Base-by-base conservation (phyloP, 2,113 vertebrate genomes). In the Leucosticte australis region DNA sequence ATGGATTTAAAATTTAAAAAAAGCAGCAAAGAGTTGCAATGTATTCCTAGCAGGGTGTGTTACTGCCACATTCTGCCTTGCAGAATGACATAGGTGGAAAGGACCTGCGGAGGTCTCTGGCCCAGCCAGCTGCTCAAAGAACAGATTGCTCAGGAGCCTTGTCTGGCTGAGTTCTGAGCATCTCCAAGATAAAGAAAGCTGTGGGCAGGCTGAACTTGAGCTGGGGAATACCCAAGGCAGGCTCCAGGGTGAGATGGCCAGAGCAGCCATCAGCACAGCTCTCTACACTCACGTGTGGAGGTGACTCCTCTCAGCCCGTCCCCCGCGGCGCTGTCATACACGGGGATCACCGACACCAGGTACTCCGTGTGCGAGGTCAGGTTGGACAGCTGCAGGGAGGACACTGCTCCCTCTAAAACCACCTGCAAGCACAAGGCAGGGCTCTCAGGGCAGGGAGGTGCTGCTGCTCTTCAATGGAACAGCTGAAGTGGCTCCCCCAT, bases 351-450 rank as follows among this genome's bases (percentile, higher is more conserved):
- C 0, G 99, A 99, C 47, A 99, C 77, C 64, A 98, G 97, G 79
- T 99, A 99, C 67, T 99, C 98, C 0, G 98, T 99, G 93, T 98
- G 98, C 0, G 99, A 98, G 27, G 98, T 98, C 90, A 99, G 95
- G 69, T 98, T 98, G 44, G 95, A 95, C 22, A 99, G 98, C 79
- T 96, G 93, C 19, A 95, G 39, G 1, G 97, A 98, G 27, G 98
- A 98, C 18, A 94, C 78, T 3, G 97, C 92, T 57, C 99, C 99
- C 2, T 97, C 97, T 52, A 99, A 35, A 41, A 98, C 96, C 88
- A 98, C 98, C 99, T 99, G 97, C 20, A 97, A 95, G 71, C 49
- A 94, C 31, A 85, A 41, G 76, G 35, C 27, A 83, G 23, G 21
- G 31, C 21, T 33, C 23, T 67, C 68, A 77, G 9, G n/a, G 41